A percentile compares a stretch with the other conserved stretches of the same genome.
phyloP scores from a whole-genome alignment of 1,140 invertebrate species.

The Lasioglossum baleicum region DNA sequence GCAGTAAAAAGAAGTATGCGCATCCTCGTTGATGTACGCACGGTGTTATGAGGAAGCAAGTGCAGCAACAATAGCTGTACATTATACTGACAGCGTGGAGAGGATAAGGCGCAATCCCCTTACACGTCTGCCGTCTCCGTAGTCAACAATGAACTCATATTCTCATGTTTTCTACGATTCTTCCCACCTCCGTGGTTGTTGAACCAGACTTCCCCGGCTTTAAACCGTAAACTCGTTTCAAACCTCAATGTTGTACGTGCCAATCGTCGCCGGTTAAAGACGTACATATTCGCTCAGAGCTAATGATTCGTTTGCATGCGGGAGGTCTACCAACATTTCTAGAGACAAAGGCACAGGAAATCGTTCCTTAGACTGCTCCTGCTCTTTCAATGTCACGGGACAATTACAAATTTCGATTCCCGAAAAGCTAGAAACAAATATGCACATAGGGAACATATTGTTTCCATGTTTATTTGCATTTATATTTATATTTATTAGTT shows the following conservation, averaged over 20 bases:
- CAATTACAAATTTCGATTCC: no score
- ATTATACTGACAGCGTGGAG: constrained; percentile 43
- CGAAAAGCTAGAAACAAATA: no score
- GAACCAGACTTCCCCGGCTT: constrained; percentile 44
- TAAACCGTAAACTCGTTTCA: constrained; percentile 39
- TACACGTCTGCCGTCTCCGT: constrained; percentile 30
- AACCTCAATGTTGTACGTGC: constrained; percentile 22
- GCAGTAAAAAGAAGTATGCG: constrained; percentile 51
- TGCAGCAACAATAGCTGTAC: constrained; percentile 57
- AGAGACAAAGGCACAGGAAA: no score
- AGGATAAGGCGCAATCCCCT: constrained; percentile 59
- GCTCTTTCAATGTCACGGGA: no score
- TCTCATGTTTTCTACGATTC: constrained; percentile 57
- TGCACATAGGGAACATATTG: no score
- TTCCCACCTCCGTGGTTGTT: constrained; percentile 59
- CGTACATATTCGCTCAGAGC: constrained; percentile 17
- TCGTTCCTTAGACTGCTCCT: no score
- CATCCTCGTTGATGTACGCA: constrained; percentile 51
- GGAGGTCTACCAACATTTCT: constrained; percentile 14
- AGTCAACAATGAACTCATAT: constrained; percentile 62
- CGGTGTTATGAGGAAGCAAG: constrained; percentile 56
- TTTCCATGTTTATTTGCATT: no score
- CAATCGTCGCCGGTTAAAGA: constrained; percentile 38
- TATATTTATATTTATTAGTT: no score
- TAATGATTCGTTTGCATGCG: constrained; percentile 34